These are phyloP conservation scores for Nerophis ophidion DNA, from an alignment of 2,113 vertebrate species.

Conservation along the genomic window DNA sequence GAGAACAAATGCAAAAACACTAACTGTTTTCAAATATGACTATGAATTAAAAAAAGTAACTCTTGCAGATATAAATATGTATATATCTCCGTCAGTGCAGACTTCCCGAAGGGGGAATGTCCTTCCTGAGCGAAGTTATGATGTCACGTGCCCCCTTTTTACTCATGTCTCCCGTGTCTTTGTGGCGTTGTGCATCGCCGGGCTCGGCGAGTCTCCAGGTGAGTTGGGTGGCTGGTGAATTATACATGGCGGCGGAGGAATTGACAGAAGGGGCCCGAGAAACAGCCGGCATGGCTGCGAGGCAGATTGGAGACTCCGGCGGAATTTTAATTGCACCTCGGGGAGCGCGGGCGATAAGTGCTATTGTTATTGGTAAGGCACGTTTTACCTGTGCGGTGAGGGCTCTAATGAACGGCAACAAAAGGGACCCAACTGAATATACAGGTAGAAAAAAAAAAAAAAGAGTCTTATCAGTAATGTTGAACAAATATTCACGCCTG, in stretches of 20 bases:
- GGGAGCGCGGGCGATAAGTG: constrained; percentile 62
- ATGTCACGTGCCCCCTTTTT: constrained; percentile 27
- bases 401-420: constrained; percentile 41
- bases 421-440: neutral
- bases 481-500: constrained; percentile 29
- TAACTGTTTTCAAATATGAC: no score
- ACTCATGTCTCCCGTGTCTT: constrained; percentile 42
- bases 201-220: constrained; percentile 63
- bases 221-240: constrained; percentile 72
- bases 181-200: constrained; percentile 45
- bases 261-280: constrained; percentile 60
- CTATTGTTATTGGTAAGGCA: constrained; percentile 71
- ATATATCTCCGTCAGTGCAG: no score
- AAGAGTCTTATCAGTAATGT: constrained; percentile 9
- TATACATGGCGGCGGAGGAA: constrained; percentile 71
- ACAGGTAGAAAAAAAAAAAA: constrained; percentile 3
- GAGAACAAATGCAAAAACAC: no score
- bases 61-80: no score
- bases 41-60: no score
- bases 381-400: constrained; percentile 43
- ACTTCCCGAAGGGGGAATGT: constrained; percentile 31
- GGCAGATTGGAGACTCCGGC: constrained; percentile 69
- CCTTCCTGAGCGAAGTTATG: constrained; percentile 38
- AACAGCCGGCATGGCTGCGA: constrained; percentile 73
- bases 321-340: constrained; percentile 74